phyloP scores from a whole-genome alignment of 2,888 invertebrate genomes.

The Drosophila atroscutellata region DNA sequence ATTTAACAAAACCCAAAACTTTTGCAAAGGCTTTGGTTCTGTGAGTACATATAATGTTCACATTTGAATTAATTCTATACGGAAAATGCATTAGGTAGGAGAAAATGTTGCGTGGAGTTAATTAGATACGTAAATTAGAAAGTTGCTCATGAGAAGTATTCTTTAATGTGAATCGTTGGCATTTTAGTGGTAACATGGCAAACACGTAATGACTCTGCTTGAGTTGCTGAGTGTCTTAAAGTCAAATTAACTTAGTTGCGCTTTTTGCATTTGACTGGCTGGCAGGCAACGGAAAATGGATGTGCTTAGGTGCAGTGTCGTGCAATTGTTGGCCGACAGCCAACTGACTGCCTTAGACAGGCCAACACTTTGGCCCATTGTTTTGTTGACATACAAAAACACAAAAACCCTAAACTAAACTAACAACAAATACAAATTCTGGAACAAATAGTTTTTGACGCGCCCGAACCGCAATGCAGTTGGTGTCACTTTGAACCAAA shows the following conservation, averaged over 20 bases:
- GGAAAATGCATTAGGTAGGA: not conserved
- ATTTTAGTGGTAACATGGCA: constrained; percentile 13
- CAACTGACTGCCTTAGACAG: constrained; percentile 64
- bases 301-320: constrained; percentile 40
- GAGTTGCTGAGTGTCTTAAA: constrained; percentile 17
- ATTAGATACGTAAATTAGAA: constrained; percentile 65
- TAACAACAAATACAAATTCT: constrained; percentile 54
- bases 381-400: constrained; percentile 52
- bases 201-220: not conserved
- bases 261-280: constrained; percentile 37
- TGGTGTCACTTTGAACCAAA: constrained; percentile 59
- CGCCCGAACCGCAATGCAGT: constrained; percentile 72
- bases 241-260: constrained; percentile 18
- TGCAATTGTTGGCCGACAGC: constrained; percentile 60
- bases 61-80: not conserved
- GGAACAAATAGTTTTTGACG: constrained; percentile 72
- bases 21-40: not conserved
- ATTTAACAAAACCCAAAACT: constrained; percentile 19
- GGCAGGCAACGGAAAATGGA: constrained; percentile 35
- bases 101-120: constrained; percentile 43
- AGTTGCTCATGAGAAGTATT: constrained; percentile 32
- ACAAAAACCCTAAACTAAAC: constrained; percentile 17
- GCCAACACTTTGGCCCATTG: constrained; percentile 68
- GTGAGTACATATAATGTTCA: not conserved
- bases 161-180: constrained; percentile 38